Evolutionary conservation across 2,113 vertebrate genomes (phyloP).

Genomic region (Cyanocitta stelleri): DNA sequence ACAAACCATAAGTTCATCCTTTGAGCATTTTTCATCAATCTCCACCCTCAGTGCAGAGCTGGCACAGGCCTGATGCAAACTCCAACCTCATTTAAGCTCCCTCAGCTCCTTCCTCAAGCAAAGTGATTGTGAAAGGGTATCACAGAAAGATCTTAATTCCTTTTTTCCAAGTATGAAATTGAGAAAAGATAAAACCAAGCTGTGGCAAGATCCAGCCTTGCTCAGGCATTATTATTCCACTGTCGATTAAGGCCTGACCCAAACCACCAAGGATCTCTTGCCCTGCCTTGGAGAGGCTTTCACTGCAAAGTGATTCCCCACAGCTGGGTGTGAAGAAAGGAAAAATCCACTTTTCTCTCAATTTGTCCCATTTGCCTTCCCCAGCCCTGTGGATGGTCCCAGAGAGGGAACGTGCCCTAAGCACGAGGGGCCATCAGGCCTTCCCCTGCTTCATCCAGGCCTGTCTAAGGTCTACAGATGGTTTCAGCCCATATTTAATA

Average conservation of each 20-base stretch:
- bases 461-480: background rate
- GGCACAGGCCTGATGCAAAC: background rate
- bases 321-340: background rate
- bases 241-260: background rate
- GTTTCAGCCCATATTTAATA: background rate
- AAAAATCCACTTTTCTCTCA: background rate
- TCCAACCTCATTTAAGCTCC: background rate
- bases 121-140: background rate
- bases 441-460: background rate
- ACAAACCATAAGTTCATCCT: background rate
- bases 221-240: background rate
- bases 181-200: background rate
- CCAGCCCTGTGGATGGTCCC: background rate
- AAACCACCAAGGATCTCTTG: background rate
- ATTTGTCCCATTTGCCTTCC: background rate
- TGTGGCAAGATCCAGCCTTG: background rate
- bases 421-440: background rate
- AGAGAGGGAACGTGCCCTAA: background rate
- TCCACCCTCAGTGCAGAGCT: background rate
- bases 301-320: no score
- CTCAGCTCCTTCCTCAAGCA: background rate
- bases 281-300: background rate
- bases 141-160: background rate
- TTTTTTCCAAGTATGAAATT: background rate
- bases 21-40: background rate